Conservation (phyloP, 2,113 vertebrate species). For the Ardeotis arabs region DNA sequence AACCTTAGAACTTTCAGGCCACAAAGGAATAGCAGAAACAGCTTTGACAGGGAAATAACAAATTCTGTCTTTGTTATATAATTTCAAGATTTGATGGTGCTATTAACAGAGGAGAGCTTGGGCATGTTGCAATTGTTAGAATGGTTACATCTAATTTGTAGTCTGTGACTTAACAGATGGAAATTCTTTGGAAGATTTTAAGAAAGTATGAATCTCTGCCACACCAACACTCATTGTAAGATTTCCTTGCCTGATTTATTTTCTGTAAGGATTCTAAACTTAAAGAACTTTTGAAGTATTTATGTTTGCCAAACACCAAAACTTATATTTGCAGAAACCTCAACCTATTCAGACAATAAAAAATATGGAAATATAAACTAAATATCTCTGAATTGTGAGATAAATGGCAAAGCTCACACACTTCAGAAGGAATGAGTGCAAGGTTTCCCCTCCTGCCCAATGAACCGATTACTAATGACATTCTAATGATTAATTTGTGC, state of each 20-base stretch:
- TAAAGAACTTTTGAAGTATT: background rate
- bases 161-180: conserved; percentile 28
- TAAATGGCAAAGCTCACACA: background rate
- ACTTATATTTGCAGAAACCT: background rate
- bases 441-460: background rate
- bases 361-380: background rate
- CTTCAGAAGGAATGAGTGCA: background rate
- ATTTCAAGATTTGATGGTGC: conserved; percentile 1
- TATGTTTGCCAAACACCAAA: background rate
- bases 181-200: conserved; percentile 51
- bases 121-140: conserved; percentile 32
- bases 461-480: background rate
- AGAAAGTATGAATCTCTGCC: background rate
- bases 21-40: conserved; percentile 45
- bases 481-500: background rate
- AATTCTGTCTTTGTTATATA: conserved; percentile 37
- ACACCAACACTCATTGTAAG: background rate
- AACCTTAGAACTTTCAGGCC: background rate
- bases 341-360: background rate
- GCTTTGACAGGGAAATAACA: conserved; percentile 28
- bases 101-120: background rate
- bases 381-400: background rate
- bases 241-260: conserved; percentile 16
- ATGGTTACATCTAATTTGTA: background rate
- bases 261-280: conserved; percentile 15